Evolutionary conservation across 2,888 invertebrate species (phyloP).

Genomic region (Drosophila borealis): DNA sequence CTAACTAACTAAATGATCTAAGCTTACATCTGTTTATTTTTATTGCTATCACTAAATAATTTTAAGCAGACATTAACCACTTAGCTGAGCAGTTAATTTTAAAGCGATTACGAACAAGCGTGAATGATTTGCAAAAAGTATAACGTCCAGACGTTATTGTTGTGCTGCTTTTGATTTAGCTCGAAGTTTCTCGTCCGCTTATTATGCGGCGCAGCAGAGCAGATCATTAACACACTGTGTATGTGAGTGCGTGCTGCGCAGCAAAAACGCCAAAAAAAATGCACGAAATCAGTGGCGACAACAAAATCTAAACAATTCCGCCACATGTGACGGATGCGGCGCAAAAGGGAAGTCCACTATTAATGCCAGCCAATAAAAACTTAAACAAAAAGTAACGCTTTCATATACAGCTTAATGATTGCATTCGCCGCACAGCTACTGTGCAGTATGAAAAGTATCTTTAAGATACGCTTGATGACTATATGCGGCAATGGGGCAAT

Average conservation of each 20-base stretch:
- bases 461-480: slow-evolving; percentile 38
- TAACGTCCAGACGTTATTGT: slow-evolving; percentile 5
- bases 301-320: slow-evolving; percentile 54
- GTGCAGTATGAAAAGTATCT: slow-evolving; percentile 22
- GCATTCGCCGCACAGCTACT: slow-evolving; percentile 16
- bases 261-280: slow-evolving; percentile 17
- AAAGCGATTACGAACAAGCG: neutral
- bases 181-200: slow-evolving; percentile 29
- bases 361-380: slow-evolving; percentile 42
- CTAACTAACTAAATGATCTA: no score
- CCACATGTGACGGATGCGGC: slow-evolving; percentile 50
- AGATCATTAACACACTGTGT: slow-evolving; percentile 54
- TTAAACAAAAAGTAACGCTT: slow-evolving; percentile 11
- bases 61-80: neutral
- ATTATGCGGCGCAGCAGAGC: slow-evolving; percentile 64
- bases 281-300: slow-evolving; percentile 20
- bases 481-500: slow-evolving; percentile 16
- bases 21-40: neutral
- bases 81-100: neutral
- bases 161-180: slow-evolving; percentile 17
- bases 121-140: slow-evolving; percentile 41
- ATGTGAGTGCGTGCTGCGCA: slow-evolving; percentile 22
- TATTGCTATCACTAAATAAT: neutral
- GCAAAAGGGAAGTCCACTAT: slow-evolving; percentile 60
- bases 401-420: slow-evolving; percentile 20